Base-by-base conservation (phyloP, 2,797 vertebrate species). In the Labeo calbasu region DNA sequence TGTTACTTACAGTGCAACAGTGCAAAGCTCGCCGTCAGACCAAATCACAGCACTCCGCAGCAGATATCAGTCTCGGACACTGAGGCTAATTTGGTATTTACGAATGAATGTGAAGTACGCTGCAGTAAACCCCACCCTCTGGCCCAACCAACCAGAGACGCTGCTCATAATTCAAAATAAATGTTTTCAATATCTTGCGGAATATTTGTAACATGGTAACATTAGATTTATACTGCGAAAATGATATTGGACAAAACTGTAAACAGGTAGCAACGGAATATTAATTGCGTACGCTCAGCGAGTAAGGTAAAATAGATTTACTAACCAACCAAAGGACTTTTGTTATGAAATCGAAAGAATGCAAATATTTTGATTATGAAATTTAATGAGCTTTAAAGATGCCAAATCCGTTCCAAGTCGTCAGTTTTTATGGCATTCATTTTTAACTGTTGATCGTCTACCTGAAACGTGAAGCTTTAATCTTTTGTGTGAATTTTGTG, bases 61-160 rank as follows among this genome's bases (percentile, higher is more conserved):
- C 86, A 89, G 87, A 89, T 87, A 89, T 91, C 92, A 89, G 92
- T 90, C 91, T 90, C 89, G 86, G 87, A 91, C 90, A 91, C 87
- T 89, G 84, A 91, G 90, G 93, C 90, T 92, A 89, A 92, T 93
- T 90, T 90, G 28, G 85, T 88, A 88, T 81, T 86, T 77, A 83
- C 79, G 78, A 79, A 73, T 69, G 85, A 79, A 76, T 2, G 81
- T 84, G 85, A 86, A 86, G 81, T 2, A 9, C 28, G 76, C 77
- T 23, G 73, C 70, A 80, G 48, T 25, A 68, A 23, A 61, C 23
- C n/a, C 6, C 75, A 59, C 57, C 50, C 10, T 9, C 7, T 21
- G 36, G 12, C 40, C 57, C 85, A 48, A 70, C 79, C 63, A 83
- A 43, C 61, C 28, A n/a, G 14, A 70, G 40, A 36, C 25, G 40